Base-by-base conservation (phyloP, 2,888 invertebrate species). In the Exocentrus adspersus region DNA sequence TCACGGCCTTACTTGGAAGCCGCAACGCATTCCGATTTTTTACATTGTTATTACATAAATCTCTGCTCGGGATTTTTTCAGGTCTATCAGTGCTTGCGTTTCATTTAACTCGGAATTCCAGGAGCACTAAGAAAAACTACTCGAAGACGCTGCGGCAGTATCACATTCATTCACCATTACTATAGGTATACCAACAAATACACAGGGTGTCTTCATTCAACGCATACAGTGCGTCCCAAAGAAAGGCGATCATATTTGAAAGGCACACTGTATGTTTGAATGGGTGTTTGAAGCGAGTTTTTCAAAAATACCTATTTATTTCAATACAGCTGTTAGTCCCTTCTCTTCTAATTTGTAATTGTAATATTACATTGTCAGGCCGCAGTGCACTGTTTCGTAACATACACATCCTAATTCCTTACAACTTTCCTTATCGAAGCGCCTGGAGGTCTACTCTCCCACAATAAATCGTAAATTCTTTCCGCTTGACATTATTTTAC, bases 1-100 rank as follows among this genome's bases (percentile, higher is more conserved):
- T 64, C 67, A 67, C 65, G 62, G 60, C 70, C 70, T 58, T 72
- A 70, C 70, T 72, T 72, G 72, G 70, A 72, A 71, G 62, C 62
- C 60, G 60, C 68, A 68, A 66, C 54, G 62, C 65, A 71, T 72
- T 70, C 70, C 66, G 43, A 57, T 57, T 66, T 66, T 64, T 68
- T 65, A 17, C 54, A 19, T 45, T 28, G 52, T 61, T 68, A 65
- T 68, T 65, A 65, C 68, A 68, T 68, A 68, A 68, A 68, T 68
- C 68, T 63, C 68, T 10, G 58, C 64, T 52, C 41, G 41, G 51
- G 57, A 58, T 67, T 64, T 61, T 48, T 46, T 21, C 48, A 41
- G 14, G 19, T 48, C 45, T 50, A 58, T 59, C 67, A 53, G 61
- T 50, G 57, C 52, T 64, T 53, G 60, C 37, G 62, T 57, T 64